Conservation (phyloP, 2,113 vertebrate species). For the Osmerus mordax region DNA sequence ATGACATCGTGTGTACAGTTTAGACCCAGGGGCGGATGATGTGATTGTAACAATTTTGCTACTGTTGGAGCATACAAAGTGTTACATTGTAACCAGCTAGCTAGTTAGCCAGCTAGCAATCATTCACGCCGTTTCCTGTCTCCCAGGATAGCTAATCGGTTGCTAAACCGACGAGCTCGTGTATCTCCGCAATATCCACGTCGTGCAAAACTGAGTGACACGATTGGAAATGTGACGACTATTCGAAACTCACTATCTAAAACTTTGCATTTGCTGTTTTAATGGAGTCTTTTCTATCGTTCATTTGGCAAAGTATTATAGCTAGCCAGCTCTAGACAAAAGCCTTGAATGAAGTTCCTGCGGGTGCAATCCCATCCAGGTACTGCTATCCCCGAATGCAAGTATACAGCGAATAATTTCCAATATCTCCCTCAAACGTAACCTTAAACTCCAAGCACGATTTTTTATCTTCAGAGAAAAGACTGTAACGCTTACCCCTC, state of each 20-base stretch:
- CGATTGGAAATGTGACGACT: background rate
- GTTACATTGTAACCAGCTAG: slow-evolving; percentile 48
- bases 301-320: slow-evolving; percentile 19
- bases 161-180: slow-evolving; percentile 2
- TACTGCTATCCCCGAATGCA: slow-evolving; percentile 44
- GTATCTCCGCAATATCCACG: background rate
- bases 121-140: slow-evolving; percentile 37
- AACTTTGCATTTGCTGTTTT: background rate
- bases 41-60: no score
- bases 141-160: slow-evolving; percentile 3
- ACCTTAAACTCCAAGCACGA: background rate
- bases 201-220: background rate
- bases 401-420: slow-evolving; percentile 35
- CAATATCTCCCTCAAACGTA: background rate
- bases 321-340: slow-evolving; percentile 72
- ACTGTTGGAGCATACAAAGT: slow-evolving; percentile 40
- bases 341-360: slow-evolving; percentile 78
- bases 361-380: slow-evolving; percentile 65
- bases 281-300: slow-evolving; percentile 7
- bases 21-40: background rate
- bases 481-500: slow-evolving; percentile 69
- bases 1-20: background rate
- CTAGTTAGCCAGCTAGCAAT: slow-evolving; percentile 45
- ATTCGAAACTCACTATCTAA: background rate
- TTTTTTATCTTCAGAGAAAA: slow-evolving; percentile 4